Conservation (phyloP, 2,888 invertebrate genomes). For the Hyposoter didymator region DNA sequence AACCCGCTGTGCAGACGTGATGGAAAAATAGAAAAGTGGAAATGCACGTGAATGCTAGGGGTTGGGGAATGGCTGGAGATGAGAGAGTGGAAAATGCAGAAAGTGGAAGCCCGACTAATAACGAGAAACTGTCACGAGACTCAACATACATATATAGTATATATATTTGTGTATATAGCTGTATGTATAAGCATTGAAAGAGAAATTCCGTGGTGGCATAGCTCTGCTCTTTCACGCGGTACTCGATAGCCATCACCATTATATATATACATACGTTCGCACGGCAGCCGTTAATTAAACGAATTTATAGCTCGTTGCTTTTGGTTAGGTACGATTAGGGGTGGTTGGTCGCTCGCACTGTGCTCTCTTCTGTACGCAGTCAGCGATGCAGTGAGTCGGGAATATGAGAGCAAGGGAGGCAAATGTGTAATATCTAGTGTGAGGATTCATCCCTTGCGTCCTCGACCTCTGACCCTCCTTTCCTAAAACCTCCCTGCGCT, state of each 20-base stretch:
- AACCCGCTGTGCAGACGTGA: not conserved
- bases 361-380: conserved; percentile 29
- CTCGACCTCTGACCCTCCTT: not conserved
- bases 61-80: conserved; percentile 36
- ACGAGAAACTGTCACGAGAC: conserved; percentile 68
- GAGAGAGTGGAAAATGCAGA: conserved; percentile 60
- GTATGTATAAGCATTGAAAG: conserved; percentile 38
- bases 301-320: conserved; percentile 71
- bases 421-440: conserved; percentile 15
- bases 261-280: conserved; percentile 15
- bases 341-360: conserved; percentile 39
- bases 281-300: conserved; percentile 70
- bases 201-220: conserved; percentile 31
- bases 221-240: conserved; percentile 28
- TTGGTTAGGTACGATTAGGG: conserved; percentile 69
- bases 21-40: not conserved
- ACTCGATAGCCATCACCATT: conserved; percentile 24
- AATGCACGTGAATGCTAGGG: not conserved
- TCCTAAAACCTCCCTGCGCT: conserved; percentile 12
- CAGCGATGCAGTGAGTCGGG: conserved; percentile 31
- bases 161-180: conserved; percentile 7
- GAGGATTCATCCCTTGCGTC: conserved; percentile 16
- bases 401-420: conserved; percentile 1
- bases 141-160: not conserved
- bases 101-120: conserved; percentile 57